A percentile compares a stretch with the other conserved stretches of the same genome.
Conservation (phyloP, 1,140 invertebrate genomes). For the Eriocheir sinensis region DNA sequence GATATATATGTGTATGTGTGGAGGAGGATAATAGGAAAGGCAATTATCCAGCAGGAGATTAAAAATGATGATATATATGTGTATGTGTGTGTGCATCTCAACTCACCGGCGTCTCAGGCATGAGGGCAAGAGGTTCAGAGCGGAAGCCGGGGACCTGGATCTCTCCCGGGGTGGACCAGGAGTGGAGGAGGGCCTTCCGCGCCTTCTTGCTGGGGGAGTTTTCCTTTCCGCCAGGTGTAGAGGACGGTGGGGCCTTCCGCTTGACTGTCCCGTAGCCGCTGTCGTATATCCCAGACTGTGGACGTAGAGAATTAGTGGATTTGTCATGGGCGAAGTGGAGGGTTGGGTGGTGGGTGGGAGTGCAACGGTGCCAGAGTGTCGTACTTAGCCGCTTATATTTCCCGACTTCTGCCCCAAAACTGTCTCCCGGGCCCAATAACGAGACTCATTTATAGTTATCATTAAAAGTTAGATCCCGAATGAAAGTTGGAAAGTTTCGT, state of each 20-base stretch:
- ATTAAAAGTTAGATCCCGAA: too few species aligned
- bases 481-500: too few species aligned
- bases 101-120: constrained; percentile 90
- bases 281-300: constrained; percentile 83
- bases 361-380: too few species aligned
- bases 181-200: constrained; percentile 88
- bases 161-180: constrained; percentile 86
- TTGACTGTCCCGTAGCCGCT: constrained; percentile 85
- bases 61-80: background rate
- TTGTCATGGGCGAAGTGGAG: background rate
- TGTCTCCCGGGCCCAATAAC: too few species aligned
- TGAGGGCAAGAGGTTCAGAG: constrained; percentile 85
- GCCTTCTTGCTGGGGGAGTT: constrained; percentile 86
- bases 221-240: constrained; percentile 74
- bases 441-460: too few species aligned
- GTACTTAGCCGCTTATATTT: too few species aligned
- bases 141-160: constrained; percentile 80
- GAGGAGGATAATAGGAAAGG: too few species aligned
- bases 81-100: background rate
- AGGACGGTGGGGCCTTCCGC: constrained; percentile 80
- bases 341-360: background rate
- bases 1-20: too few species aligned
- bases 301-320: background rate
- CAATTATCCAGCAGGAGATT: too few species aligned
- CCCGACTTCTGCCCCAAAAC: too few species aligned